Percentiles rank a stretch among this genome's conserved stretches.
These are phyloP conservation scores for Pogoniulus pusillus DNA, from an alignment of 2,797 vertebrate genomes.

Conservation along the genomic window DNA sequence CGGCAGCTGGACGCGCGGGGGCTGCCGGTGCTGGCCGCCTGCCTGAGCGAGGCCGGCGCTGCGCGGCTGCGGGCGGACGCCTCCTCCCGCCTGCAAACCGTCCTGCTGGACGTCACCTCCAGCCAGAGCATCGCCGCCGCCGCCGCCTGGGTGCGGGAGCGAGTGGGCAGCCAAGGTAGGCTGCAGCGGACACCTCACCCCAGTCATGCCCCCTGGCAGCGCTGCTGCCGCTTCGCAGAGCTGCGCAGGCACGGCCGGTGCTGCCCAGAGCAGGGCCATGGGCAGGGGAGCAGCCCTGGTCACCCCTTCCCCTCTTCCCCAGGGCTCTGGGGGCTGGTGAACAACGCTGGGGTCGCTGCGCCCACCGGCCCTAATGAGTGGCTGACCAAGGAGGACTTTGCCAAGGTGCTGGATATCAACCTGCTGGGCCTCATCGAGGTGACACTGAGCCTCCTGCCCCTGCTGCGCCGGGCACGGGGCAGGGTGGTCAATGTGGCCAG, in stretches of 20 bases:
- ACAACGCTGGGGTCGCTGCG: conserved; percentile 45
- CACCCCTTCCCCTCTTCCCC: background rate
- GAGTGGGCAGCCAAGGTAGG: background rate
- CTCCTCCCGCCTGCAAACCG: conserved; percentile 58
- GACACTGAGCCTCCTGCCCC: conserved; percentile 83
- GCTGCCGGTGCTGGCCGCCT: conserved; percentile 68
- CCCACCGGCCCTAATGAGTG: conserved; percentile 27
- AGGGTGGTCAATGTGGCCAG: conserved; percentile 86
- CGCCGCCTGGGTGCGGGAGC: conserved; percentile 25
- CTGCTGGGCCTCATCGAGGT: conserved; percentile 71
- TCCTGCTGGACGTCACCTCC: conserved; percentile 66
- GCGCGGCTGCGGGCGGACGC: conserved; percentile 47
- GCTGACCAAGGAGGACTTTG: conserved; percentile 66
- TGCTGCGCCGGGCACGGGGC: conserved; percentile 80
- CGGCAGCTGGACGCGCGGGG: conserved; percentile 68
- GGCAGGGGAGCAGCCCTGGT: fast-evolving
- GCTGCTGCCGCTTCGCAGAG: no score
- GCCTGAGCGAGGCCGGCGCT: conserved; percentile 67
- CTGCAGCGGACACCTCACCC: fast-evolving
- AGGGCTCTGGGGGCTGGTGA: conserved; percentile 79
- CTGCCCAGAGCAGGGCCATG: no score
- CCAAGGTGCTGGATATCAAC: conserved; percentile 66
- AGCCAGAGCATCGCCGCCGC: conserved; percentile 53
- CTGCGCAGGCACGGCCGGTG: no score
- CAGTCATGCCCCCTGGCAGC: no score